These are phyloP conservation scores for Myotis findleyi DNA, from an alignment of 2,797 vertebrate genomes.

Conservation along the genomic window DNA sequence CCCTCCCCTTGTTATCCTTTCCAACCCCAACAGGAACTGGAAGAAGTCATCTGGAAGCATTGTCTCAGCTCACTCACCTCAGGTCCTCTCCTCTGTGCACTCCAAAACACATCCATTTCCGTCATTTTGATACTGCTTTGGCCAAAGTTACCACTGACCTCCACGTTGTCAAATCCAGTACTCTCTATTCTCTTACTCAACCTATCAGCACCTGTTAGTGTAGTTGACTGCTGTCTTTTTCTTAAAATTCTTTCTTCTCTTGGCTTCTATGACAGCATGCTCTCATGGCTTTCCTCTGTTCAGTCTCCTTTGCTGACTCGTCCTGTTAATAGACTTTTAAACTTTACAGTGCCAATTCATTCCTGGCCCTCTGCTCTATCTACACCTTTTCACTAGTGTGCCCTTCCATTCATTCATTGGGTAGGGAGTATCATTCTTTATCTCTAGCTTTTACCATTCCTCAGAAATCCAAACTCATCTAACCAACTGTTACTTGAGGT, in stretches of 20 bases:
- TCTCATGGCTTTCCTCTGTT: background rate
- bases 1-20: background rate
- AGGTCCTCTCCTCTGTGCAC: background rate
- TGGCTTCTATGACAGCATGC: background rate
- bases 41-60: background rate
- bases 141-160: background rate
- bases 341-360: background rate
- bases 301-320: background rate
- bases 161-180: background rate
- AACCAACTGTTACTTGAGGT: background rate
- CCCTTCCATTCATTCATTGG: background rate
- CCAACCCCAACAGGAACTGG: background rate
- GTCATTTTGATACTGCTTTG: background rate
- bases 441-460: background rate
- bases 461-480: background rate
- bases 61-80: background rate
- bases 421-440: background rate
- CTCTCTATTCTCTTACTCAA: background rate
- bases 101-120: background rate
- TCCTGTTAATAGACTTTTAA: background rate
- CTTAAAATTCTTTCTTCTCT: background rate
- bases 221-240: background rate
- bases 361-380: background rate
- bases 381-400: background rate
- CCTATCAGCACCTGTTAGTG: background rate